Evolutionary conservation across 2,113 vertebrate species (phyloP).

Genomic region (Embiotoca jacksoni): DNA sequence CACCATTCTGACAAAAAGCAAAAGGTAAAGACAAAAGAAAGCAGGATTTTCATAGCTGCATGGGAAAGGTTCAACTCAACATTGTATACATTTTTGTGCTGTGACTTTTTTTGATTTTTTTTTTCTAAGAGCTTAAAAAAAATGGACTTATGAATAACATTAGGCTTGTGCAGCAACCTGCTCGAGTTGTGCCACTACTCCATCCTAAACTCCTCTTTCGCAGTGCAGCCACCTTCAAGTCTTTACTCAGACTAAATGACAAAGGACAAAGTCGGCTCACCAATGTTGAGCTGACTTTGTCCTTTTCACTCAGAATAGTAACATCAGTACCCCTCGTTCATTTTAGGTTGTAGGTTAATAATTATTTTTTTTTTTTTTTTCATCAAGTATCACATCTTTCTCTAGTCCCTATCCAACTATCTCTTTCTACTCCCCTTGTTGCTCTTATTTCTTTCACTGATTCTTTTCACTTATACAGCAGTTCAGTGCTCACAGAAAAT

Average conservation of each 20-base stretch:
- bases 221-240: constrained; percentile 4
- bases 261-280: too few species aligned
- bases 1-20: neutral
- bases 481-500: constrained; percentile 21
- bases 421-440: neutral
- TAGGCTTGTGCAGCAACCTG: neutral
- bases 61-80: too few species aligned
- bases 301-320: constrained; percentile 27
- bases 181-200: neutral
- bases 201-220: neutral
- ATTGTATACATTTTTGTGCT: too few species aligned
- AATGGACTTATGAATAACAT: too few species aligned
- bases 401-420: constrained; percentile 25
- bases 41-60: neutral
- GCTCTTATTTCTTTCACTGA: constrained; percentile 17
- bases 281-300: constrained; percentile 21
- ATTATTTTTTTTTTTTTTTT: constrained; percentile 18
- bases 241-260: neutral
- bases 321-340: neutral
- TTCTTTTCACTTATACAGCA: constrained; percentile 26
- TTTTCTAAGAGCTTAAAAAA: too few species aligned
- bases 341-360: constrained; percentile 9
- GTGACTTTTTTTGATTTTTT: too few species aligned
- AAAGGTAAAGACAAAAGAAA: neutral
- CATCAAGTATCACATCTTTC: constrained; percentile 13